Percentiles rank a stretch among this genome's conserved stretches.
phyloP scores from a whole-genome alignment of 2,113 vertebrate genomes.

The Copsychus sechellarum region DNA sequence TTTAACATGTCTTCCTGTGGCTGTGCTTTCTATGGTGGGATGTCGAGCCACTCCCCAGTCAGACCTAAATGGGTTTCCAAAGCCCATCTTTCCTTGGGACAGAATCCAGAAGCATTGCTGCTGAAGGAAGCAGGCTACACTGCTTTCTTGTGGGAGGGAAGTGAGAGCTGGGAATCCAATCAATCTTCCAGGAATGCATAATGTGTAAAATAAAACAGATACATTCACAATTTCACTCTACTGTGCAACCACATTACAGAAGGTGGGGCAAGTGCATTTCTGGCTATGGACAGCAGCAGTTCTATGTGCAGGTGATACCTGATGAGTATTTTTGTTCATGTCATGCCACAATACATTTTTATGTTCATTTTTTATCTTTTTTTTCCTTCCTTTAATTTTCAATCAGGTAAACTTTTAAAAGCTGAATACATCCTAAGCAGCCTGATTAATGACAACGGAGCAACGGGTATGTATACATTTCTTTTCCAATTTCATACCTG shows the following conservation, averaged over 20 bases:
- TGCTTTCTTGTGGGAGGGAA: not conserved
- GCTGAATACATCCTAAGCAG: conserved; percentile 92
- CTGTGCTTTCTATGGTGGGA: not conserved
- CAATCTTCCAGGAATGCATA: not conserved
- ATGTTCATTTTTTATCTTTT: not conserved
- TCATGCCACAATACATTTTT: not conserved
- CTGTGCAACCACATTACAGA: not conserved
- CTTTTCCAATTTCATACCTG: not conserved
- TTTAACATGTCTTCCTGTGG: not conserved
- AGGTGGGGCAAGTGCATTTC: not conserved
- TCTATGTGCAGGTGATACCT: not conserved
- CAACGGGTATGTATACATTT: conserved; percentile 75
- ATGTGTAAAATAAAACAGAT: not conserved
- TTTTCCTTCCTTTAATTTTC: not conserved
- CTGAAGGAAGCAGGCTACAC: not conserved
- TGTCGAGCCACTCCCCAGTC: not conserved
- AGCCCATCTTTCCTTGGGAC: not conserved
- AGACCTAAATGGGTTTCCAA: not conserved
- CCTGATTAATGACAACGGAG: conserved; percentile 83
- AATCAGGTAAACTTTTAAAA: conserved; percentile 90
- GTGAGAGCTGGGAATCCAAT: not conserved
- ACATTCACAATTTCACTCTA: not conserved
- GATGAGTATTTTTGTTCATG: not conserved
- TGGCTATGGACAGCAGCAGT: not conserved
- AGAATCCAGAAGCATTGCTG: not conserved